Percentiles rank a stretch among this genome's conserved stretches.
Evolutionary conservation across 2,888 invertebrate species (phyloP).

Genomic region (Latrodectus elegans): DNA sequence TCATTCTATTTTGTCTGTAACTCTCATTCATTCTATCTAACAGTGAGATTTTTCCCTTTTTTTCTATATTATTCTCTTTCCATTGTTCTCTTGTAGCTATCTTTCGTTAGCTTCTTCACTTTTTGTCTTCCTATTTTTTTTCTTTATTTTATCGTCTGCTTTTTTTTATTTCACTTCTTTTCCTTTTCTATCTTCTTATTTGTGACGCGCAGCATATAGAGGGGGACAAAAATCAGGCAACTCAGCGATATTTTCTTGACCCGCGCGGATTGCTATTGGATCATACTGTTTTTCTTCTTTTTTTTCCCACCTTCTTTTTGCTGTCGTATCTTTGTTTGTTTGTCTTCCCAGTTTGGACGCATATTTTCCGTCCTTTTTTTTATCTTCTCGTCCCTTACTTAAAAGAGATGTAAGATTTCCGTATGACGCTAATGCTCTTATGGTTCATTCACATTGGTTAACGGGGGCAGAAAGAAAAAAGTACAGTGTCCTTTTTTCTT

Average conservation of each 20-base stretch:
- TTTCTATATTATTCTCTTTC: slow-evolving; percentile 27
- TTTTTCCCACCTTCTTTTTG: neutral
- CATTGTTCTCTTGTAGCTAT: slow-evolving; percentile 25
- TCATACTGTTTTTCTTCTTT: slow-evolving; percentile 3
- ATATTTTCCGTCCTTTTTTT: neutral
- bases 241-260: slow-evolving; percentile 54
- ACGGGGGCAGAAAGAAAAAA: too few relatives aligned
- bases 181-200: slow-evolving; percentile 30
- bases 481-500: too few relatives aligned
- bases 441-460: slow-evolving; percentile 14
- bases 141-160: slow-evolving; percentile 6
- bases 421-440: slow-evolving; percentile 15
- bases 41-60: slow-evolving; percentile 22
- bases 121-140: neutral
- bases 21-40: slow-evolving; percentile 30
- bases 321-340: slow-evolving; percentile 38
- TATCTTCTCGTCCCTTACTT: slow-evolving; percentile 4
- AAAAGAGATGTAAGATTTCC: slow-evolving; percentile 26
- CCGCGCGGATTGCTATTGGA: slow-evolving; percentile 7
- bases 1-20: slow-evolving; percentile 35
- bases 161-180: slow-evolving; percentile 40
- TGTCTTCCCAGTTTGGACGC: slow-evolving; percentile 15
- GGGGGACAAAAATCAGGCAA: slow-evolving; percentile 36
- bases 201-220: slow-evolving; percentile 20
- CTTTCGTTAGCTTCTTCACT: slow-evolving; percentile 24